A percentile compares a stretch with the other conserved stretches of the same genome.
Conservation (phyloP, 2,888 invertebrate species). For the Meteorus colon region DNA sequence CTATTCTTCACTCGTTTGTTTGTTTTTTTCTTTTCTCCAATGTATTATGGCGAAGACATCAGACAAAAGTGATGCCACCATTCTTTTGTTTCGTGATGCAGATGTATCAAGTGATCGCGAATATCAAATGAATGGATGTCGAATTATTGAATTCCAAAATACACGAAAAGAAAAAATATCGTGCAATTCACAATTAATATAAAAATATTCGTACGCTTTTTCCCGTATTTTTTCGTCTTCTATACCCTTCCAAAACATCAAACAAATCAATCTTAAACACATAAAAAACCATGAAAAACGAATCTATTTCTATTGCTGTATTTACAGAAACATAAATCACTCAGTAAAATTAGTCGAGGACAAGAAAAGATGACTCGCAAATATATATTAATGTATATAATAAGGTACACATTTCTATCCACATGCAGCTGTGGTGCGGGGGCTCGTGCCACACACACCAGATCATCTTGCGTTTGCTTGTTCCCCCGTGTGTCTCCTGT, state of each 20-base stretch:
- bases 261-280: background rate
- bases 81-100: too few relatives aligned
- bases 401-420: background rate
- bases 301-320: slow-evolving; percentile 3
- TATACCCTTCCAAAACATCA: background rate
- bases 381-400: slow-evolving; percentile 12
- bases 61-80: too few relatives aligned
- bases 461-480: slow-evolving; percentile 29
- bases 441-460: slow-evolving; percentile 31
- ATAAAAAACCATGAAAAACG: background rate
- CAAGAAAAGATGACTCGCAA: slow-evolving; percentile 31
- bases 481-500: slow-evolving; percentile 28
- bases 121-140: too few relatives aligned
- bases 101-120: too few relatives aligned
- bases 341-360: slow-evolving; percentile 33
- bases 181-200: too few relatives aligned
- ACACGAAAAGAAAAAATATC: background rate
- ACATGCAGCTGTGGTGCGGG: slow-evolving; percentile 37
- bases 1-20: too few relatives aligned
- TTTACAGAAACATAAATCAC: background rate
- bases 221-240: too few relatives aligned
- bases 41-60: too few relatives aligned
- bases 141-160: too few relatives aligned
- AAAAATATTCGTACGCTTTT: too few relatives aligned
- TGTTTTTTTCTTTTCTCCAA: too few relatives aligned